Evolutionary conservation across 2,113 vertebrate species (phyloP), one percentile per base, ranked within the genome.

Genomic region (Pedionomus torquatus): DNA sequence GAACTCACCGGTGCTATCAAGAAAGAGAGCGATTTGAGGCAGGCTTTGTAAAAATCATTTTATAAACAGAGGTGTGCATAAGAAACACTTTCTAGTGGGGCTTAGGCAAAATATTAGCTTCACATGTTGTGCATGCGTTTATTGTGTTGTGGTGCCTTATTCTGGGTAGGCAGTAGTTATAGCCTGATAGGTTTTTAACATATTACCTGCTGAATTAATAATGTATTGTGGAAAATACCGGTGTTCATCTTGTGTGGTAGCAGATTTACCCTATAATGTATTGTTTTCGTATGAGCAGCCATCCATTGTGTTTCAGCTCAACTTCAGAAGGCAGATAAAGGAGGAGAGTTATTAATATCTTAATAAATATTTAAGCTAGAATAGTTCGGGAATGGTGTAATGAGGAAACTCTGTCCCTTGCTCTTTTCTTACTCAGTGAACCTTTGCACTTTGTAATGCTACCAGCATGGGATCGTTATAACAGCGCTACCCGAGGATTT

Each of bases 331-430:
- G 79, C 79, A 95, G 94, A 96, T 97, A 90, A 96, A 97, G 84
- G 52, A 81, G 93, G 78, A 92, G 79, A 94, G 91, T 97, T 98
- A 98, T 97, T 98, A 97, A 98, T 98, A 98, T 97, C 90, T 97
- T 98, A 98, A 98, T 98, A 98, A 98, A 98, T 98, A 98, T 98
- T 98, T 98, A 97, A 98, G 93, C 91, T 91, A 95, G 87, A 98
- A 96, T 97, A 93, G 84, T 98, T 97, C 37, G 70, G 86, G 85
- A 96, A 95, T 93, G 83, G 89, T 96, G 83, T 98, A 97, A 97
- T 98, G 96, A 98, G 95, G 94, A 95, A 97, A 94, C 93, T 96
- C 84, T 97, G 95, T 97, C 96, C 83, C 88, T 97, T 97, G 96
- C 97, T 96, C 96, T 97, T 97, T 95, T 97, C 95, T 97, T 95